Conservation (phyloP, 92 coral and sea anemone genomes). For the Paramuricea clavata region DNA sequence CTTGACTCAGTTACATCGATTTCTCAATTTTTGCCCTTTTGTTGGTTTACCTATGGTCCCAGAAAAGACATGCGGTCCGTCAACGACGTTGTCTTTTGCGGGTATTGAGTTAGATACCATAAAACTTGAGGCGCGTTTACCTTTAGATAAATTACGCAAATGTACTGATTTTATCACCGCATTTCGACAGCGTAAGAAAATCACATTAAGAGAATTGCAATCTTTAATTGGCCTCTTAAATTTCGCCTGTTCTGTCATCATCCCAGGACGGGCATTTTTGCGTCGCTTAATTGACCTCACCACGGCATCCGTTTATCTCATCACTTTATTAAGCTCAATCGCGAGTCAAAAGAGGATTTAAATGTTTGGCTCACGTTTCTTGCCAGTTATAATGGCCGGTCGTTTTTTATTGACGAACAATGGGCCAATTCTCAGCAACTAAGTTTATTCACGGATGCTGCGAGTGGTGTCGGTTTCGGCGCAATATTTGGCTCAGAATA, state of each 20-base stretch:
- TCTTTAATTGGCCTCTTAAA: constrained; percentile 57
- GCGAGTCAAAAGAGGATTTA: constrained; percentile 51
- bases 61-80: constrained; percentile 56
- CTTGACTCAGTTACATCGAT: constrained; percentile 4
- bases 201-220: constrained; percentile 45
- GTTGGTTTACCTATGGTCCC: constrained; percentile 74
- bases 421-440: constrained; percentile 39
- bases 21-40: constrained; percentile 52
- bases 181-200: constrained; percentile 61
- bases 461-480: constrained; percentile 57
- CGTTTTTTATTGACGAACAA: constrained; percentile 44
- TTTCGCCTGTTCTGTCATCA: constrained; percentile 65
- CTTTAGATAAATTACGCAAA: constrained; percentile 57
- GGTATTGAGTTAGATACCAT: constrained; percentile 64
- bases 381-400: constrained; percentile 41
- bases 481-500: constrained; percentile 55
- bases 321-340: constrained; percentile 45
- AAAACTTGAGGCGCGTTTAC: constrained; percentile 56
- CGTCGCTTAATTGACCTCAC: constrained; percentile 58
- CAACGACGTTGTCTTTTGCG: constrained; percentile 52
- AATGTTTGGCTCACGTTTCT: too few species aligned
- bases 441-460: constrained; percentile 50
- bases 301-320: constrained; percentile 43
- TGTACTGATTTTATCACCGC: constrained; percentile 38
- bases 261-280: constrained; percentile 61